phyloP scores from a whole-genome alignment of 2,797 vertebrate species.

The Coilia nasus region DNA sequence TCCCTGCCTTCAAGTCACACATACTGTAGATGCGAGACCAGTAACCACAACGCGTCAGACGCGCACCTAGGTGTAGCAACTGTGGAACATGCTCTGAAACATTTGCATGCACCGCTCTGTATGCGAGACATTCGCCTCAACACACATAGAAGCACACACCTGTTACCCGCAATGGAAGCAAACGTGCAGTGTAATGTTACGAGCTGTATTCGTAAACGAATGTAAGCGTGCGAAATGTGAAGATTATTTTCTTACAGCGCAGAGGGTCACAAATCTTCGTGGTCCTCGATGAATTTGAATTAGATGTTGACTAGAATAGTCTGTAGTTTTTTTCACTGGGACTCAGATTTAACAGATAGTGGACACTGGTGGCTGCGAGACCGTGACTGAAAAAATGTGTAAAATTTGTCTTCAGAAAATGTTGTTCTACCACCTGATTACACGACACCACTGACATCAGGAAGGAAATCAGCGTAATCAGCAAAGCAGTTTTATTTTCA shows the following conservation, averaged over 20 bases:
- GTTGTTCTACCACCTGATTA: neutral
- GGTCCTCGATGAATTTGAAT: neutral
- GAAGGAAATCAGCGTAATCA: neutral
- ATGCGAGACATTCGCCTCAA: neutral
- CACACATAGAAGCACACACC: neutral
- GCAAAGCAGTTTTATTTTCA: slow-evolving; percentile 23
- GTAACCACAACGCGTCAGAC: neutral
- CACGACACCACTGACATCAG: neutral
- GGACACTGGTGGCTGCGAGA: neutral
- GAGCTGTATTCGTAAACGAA: neutral
- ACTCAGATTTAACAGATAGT: neutral
- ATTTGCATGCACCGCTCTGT: neutral
- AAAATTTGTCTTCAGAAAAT: neutral
- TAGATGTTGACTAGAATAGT: neutral
- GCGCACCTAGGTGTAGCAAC: neutral
- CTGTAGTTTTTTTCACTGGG: neutral
- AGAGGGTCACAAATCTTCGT: too few relatives aligned
- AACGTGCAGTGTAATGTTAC: neutral
- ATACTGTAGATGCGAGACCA: slow-evolving; percentile 19
- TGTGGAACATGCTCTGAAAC: neutral
- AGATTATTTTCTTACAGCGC: neutral
- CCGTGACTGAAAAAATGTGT: neutral
- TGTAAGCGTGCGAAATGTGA: neutral
- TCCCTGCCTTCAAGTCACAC: neutral
- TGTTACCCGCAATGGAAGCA: neutral